These are phyloP conservation scores for Gallinago nigripennis DNA, from an alignment of 2,797 vertebrate genomes.

Conservation along the genomic window DNA sequence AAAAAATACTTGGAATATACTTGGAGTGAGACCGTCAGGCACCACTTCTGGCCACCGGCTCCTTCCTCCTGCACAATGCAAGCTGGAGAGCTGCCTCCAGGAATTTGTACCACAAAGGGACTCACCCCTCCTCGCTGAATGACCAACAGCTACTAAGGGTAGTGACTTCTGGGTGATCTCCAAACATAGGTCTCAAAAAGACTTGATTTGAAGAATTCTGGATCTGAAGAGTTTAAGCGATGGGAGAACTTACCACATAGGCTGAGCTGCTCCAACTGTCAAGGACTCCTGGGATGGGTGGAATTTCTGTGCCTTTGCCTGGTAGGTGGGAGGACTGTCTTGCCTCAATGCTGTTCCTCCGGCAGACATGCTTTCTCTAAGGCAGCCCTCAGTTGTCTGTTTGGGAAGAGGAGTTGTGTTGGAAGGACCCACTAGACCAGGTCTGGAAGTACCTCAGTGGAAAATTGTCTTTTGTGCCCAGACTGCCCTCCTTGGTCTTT, in stretches of 20 bases:
- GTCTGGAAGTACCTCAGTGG: neutral
- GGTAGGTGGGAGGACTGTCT: neutral
- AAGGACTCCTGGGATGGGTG: neutral
- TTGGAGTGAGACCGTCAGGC: neutral
- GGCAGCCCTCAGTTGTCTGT: neutral
- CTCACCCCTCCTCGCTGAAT: neutral
- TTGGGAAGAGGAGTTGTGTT: neutral
- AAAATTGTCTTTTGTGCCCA: neutral
- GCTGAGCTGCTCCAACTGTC: neutral
- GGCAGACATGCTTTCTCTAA: neutral
- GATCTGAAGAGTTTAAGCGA: neutral
- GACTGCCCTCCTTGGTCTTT: neutral
- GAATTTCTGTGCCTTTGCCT: neutral
- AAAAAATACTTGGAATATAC: conserved; percentile 8
- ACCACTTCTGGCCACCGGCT: neutral
- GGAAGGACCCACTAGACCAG: neutral
- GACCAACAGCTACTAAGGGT: neutral
- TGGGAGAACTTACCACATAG: neutral
- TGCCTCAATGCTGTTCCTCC: neutral
- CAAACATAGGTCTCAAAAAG: neutral
- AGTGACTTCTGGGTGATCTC: neutral
- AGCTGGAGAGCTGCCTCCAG: neutral
- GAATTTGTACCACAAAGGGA: neutral
- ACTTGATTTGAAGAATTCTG: neutral
- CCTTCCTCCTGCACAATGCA: neutral